A percentile compares a stretch with the other conserved stretches of the same genome.
Conservation (phyloP, 2,797 vertebrate genomes). For the Epinephelus coioides region DNA sequence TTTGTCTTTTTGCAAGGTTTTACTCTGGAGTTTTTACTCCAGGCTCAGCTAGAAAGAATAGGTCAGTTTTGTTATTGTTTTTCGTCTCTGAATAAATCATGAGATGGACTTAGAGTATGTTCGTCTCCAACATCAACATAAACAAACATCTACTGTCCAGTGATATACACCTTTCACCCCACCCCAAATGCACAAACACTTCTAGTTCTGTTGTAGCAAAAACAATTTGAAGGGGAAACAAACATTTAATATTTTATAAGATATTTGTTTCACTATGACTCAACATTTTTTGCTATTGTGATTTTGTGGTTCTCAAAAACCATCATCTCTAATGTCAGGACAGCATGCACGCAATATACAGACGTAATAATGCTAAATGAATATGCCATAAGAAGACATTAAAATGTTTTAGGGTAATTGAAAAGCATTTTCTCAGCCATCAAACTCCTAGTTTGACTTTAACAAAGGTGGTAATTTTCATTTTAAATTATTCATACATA, state of each 20-base stretch:
- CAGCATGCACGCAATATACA: background rate
- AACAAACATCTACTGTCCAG: too few species aligned
- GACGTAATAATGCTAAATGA: background rate
- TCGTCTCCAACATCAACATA: background rate
- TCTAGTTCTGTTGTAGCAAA: too few species aligned
- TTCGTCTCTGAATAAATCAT: background rate
- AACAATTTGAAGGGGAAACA: too few species aligned
- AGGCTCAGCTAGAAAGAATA: too few species aligned
- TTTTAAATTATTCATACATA: background rate
- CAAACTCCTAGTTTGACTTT: background rate
- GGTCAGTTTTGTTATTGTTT: too few species aligned
- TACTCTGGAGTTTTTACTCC: too few species aligned
- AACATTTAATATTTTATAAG: too few species aligned
- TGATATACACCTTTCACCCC: too few species aligned
- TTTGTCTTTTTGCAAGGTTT: too few species aligned
- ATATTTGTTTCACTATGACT: too few species aligned
- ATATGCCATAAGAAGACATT: background rate
- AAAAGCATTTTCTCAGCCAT: background rate
- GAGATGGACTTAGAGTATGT: background rate
- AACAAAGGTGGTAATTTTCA: background rate
- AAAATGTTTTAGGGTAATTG: background rate
- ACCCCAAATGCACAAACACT: too few species aligned
- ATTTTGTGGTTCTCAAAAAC: slow-evolving; percentile 7
- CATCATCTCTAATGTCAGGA: background rate
- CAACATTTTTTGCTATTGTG: background rate